Evolutionary conservation across 2,797 vertebrate genomes (phyloP), one percentile per base, ranked within the genome.

Genomic region (Podargus strigoides): DNA sequence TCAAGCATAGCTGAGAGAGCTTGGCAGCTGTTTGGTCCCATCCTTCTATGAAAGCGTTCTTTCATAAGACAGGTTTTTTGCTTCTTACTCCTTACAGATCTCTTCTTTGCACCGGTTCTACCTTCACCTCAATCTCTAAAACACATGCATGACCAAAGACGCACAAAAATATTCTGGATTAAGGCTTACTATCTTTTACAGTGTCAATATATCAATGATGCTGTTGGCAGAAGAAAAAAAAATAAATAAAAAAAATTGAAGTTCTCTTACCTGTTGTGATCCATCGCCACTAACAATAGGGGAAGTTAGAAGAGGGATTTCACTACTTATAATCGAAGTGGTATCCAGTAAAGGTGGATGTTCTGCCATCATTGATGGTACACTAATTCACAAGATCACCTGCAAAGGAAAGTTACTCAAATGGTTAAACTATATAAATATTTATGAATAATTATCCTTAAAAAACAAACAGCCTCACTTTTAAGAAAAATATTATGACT

Each of bases 351-450:
- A 98, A 5, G 99, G 98, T 97, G 98, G 99, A 98, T 99, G 99
- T 97, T 99, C 99, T 98, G 99, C 99, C 99, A 99, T 99, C 98
- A 98, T 98, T 90, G 98, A 98, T 98, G 97, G 98, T 98, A 98
- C 98, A 98, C 98, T 98, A 98, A 99, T 98, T 97, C 97, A 98
- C 97, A 89, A 97, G 95, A 95, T 97, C 93, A 96, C 85, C 95
- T 96, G 97, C 85, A 97, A 93, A 81, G 37, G 78, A 64, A 87
- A 95, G 80, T 79, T 50, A 90, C 21, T 77, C 28, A 81, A 49
- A 82, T 93, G 74, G 37, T 90, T 84, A 94, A 86, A 76, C 28
- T 34, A 58, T n/a, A 82, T 11, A 58, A 50, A 41, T 26, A 91
- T 69, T 87, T 78, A 46, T 52, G 22, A 69, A 84, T 30, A 68